phyloP scores from a whole-genome alignment of 2,113 vertebrate species.

The Azemiops feae region DNA sequence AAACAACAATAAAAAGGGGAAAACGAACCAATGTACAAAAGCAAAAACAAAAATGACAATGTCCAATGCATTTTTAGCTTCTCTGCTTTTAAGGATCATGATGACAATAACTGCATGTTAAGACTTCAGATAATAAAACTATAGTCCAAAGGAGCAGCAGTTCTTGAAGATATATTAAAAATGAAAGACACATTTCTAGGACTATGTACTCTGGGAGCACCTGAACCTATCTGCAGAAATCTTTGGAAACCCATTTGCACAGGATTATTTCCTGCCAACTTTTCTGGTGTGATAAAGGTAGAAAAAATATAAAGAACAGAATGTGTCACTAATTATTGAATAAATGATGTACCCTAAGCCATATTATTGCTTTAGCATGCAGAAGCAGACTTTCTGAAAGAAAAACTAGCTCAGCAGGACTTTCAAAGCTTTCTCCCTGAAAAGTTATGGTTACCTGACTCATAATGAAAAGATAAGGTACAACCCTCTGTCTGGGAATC shows the following conservation, averaged over 20 bases:
- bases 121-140: background rate
- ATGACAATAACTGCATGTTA: background rate
- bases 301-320: background rate
- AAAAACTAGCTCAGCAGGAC: background rate
- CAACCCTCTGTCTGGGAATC: conserved; percentile 45
- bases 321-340: background rate
- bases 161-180: background rate
- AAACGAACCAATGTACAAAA: background rate
- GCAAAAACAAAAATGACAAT: background rate
- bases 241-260: background rate
- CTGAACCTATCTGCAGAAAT: background rate
- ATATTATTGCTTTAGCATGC: background rate
- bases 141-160: background rate
- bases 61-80: too few species aligned
- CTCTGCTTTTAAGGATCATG: background rate
- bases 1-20: background rate
- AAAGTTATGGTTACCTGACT: conserved; percentile 53
- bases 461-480: conserved; percentile 61
- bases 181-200: background rate
- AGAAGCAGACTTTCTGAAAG: background rate
- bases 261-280: background rate
- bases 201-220: background rate
- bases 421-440: conserved; percentile 35
- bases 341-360: background rate
- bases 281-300: background rate